A percentile compares a stretch with the other conserved stretches of the same genome.
Conservation (phyloP, 2,113 vertebrate species). For the Melanostigma gelatinosum region DNA sequence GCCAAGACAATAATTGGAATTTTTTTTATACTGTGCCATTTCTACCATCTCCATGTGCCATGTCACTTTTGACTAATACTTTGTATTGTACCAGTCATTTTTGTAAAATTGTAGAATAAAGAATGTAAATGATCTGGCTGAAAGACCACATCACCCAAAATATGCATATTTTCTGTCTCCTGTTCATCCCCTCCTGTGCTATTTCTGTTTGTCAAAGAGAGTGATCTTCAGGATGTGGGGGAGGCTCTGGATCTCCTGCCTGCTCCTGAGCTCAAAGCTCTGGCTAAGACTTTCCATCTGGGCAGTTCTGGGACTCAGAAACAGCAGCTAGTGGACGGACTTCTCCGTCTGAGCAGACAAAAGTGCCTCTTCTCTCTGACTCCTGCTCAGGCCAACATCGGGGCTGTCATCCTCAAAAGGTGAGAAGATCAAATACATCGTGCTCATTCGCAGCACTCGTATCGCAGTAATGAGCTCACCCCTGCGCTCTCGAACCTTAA, state of each 20-base stretch:
- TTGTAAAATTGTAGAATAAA: neutral
- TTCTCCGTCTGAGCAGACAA: conserved; percentile 88
- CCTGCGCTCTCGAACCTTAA: conserved; percentile 19
- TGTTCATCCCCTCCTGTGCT: neutral
- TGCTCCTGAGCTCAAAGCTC: conserved; percentile 88
- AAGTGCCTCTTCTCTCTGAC: conserved; percentile 86
- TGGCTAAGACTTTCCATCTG: conserved; percentile 93
- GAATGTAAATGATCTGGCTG: neutral
- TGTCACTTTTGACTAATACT: neutral
- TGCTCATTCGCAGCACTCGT: neutral
- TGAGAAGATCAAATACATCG: conserved; percentile 48
- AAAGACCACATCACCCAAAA: neutral
- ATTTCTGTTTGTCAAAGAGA: conserved; percentile 78
- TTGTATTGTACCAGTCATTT: neutral
- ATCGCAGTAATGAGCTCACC: neutral
- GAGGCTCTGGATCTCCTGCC: conserved; percentile 92
- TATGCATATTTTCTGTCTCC: neutral
- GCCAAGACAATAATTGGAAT: neutral
- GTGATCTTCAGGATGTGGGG: conserved; percentile 87
- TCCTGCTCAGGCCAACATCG: conserved; percentile 76
- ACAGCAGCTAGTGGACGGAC: conserved; percentile 87
- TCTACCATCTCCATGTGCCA: neutral
- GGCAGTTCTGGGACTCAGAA: conserved; percentile 85
- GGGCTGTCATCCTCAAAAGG: conserved; percentile 91
- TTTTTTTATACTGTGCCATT: neutral